These are phyloP conservation scores for Ridgeia piscesae DNA, from an alignment of 1,140 invertebrate genomes.

Conservation along the genomic window DNA sequence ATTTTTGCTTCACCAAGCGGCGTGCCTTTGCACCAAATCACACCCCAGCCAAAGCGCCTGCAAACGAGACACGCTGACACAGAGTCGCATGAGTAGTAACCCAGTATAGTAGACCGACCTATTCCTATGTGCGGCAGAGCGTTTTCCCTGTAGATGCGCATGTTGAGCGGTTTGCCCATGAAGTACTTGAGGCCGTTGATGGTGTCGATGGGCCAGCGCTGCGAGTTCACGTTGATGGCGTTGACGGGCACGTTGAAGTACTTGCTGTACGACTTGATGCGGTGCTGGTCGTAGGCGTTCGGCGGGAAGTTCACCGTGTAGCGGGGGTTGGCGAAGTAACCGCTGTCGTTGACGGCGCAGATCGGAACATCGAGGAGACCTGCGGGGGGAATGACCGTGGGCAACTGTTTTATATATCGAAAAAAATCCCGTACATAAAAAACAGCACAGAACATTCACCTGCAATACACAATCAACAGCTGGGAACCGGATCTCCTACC, in stretches of 20 bases:
- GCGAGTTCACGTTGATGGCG: conserved; percentile 52
- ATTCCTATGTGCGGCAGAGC: conserved; percentile 13
- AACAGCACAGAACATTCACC: too few relatives aligned
- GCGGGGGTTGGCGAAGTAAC: conserved; percentile 45
- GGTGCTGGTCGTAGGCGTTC: conserved; percentile 47
- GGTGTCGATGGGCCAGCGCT: conserved; percentile 49
- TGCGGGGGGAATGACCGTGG: conserved; percentile 28
- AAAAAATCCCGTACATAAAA: too few relatives aligned
- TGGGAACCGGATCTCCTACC: too few relatives aligned
- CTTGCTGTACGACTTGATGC: conserved; percentile 37
- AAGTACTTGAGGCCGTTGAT: conserved; percentile 50
- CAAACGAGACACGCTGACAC: background rate
- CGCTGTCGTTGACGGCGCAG: conserved; percentile 55
- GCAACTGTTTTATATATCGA: background rate
- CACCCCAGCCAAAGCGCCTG: too few relatives aligned
- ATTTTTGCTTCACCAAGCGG: too few relatives aligned
- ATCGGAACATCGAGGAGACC: conserved; percentile 55
- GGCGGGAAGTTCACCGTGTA: conserved; percentile 52
- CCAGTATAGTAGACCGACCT: background rate
- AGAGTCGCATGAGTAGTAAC: background rate
- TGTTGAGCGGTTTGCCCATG: conserved; percentile 28
- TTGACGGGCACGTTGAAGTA: conserved; percentile 44
- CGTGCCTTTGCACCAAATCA: too few relatives aligned
- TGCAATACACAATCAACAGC: too few relatives aligned
- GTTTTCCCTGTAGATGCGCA: conserved; percentile 22